Evolutionary conservation across 2,797 vertebrate genomes (phyloP), one percentile per base, ranked within the genome.

Genomic region (Poecilia wingei): DNA sequence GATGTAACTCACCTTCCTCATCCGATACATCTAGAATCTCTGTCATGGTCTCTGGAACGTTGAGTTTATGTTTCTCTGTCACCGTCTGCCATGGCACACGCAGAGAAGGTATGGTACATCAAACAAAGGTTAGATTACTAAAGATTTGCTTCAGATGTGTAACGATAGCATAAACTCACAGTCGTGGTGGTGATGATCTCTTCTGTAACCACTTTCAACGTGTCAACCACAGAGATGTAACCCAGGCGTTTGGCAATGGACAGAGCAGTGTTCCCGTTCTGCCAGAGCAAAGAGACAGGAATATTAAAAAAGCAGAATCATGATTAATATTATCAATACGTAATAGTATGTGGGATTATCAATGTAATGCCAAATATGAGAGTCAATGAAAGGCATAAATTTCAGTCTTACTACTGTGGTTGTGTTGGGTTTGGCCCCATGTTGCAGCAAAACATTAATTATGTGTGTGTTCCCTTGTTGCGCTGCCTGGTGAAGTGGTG

Each of bases 231-330:
- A 0, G 98, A 99, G 94, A 99, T 99, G 89, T 99, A 99, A 86
- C 98, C 98, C 90, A 99, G 95, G 12, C 98, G 97, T 88, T 94
- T 96, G 22, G 98, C 98, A 20, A 99, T 99, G 1, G 98, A 98
- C 89, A 99, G 94, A 90, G 98, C 98, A 0, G 98, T 99, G 94
- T 99, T 99, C 81, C 98, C 98, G 91, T 99, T 99, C 98, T 99
- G 93, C 77, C 18, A 85, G 20, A 85, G 31, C 84, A 31, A 31
- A 76, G n/a, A 18, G 3, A 69, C 46, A 66, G 20, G 36, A 33
- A 68, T 39, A 41, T 41, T 4, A 39, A 46, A 22, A 31, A 77
- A 45, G 4, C 14, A 22, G 25, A 73, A 18, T n/a, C 1, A 7
- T 51, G 49, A 25, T 22, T 25, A 20, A 51, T 53, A 53, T 53